These are phyloP conservation scores for Agrenia bidenticulata DNA, from an alignment of 2,888 invertebrate genomes.

Conservation along the genomic window DNA sequence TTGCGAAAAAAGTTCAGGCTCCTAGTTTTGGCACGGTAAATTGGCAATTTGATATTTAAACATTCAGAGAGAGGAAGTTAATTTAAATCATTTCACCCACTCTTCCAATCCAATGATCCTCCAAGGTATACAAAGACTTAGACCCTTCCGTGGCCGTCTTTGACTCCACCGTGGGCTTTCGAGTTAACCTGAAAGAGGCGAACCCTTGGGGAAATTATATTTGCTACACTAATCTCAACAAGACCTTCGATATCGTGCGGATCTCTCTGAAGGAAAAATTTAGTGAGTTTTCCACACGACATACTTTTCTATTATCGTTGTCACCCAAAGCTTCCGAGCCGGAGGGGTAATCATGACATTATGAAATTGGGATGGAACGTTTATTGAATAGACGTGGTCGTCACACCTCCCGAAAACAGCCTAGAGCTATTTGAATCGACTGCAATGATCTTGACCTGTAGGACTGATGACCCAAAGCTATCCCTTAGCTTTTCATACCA, in stretches of 20 bases:
- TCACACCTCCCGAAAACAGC: not conserved
- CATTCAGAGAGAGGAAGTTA: no score
- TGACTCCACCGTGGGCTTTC: not conserved
- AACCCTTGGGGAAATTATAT: constrained; percentile 9
- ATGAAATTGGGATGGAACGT: no score
- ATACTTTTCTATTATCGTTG: no score
- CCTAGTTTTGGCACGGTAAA: no score
- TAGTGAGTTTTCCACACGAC: not conserved
- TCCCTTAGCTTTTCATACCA: not conserved
- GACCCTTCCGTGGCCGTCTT: not conserved
- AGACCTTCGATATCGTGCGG: constrained; percentile 4
- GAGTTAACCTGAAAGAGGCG: not conserved
- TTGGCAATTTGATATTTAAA: no score
- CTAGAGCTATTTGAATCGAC: not conserved
- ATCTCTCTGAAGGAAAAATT: not conserved
- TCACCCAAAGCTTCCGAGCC: no score
- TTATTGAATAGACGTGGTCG: not conserved
- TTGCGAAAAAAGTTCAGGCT: not conserved
- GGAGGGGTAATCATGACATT: no score
- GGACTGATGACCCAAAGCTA: not conserved
- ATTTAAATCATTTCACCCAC: no score
- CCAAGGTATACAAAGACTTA: not conserved
- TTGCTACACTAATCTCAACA: constrained; percentile 8
- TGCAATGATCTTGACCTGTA: not conserved
- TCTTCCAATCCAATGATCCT: no score